These are phyloP conservation scores for Hippoglossus stenolepis DNA, from an alignment of 2,113 vertebrate genomes.

Conservation along the genomic window DNA sequence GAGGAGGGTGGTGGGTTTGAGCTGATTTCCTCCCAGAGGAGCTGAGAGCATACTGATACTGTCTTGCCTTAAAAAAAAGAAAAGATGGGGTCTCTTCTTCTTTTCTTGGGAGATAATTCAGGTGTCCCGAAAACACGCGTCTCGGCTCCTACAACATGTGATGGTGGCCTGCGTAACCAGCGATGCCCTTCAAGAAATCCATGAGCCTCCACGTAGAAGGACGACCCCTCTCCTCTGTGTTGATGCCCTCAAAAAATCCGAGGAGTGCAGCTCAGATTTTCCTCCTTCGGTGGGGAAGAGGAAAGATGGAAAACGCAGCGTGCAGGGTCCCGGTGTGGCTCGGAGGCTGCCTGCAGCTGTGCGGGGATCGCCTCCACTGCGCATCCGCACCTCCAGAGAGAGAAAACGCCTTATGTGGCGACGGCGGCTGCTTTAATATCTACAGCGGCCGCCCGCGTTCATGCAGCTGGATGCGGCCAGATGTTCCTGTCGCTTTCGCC, in stretches of 20 bases:
- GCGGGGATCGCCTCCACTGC: conserved; percentile 72
- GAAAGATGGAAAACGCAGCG: conserved; percentile 32
- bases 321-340: conserved; percentile 64
- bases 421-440: conserved; percentile 49
- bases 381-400: conserved; percentile 75
- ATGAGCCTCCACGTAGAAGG: conserved; percentile 56
- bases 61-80: conserved; percentile 37
- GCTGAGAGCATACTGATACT: conserved; percentile 54
- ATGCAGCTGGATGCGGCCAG: conserved; percentile 60
- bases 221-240: conserved; percentile 26
- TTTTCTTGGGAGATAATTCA: conserved; percentile 50
- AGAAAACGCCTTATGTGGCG: conserved; percentile 81
- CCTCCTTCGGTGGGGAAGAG: not conserved
- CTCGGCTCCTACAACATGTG: conserved; percentile 58
- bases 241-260: conserved; percentile 8
- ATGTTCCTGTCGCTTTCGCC: conserved; percentile 74
- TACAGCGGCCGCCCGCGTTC: conserved; percentile 19
- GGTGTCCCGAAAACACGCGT: conserved; percentile 72
- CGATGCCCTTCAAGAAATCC: conserved; percentile 80
- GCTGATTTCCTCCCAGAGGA: conserved; percentile 47
- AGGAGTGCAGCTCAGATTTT: conserved; percentile 20
- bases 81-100: conserved; percentile 34
- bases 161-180: conserved; percentile 73
- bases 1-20: conserved; percentile 37
- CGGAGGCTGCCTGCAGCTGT: conserved; percentile 72